A percentile compares a stretch with the other conserved stretches of the same genome.
phyloP scores from a whole-genome alignment of 2,113 vertebrate genomes.

The Lynx canadensis region DNA sequence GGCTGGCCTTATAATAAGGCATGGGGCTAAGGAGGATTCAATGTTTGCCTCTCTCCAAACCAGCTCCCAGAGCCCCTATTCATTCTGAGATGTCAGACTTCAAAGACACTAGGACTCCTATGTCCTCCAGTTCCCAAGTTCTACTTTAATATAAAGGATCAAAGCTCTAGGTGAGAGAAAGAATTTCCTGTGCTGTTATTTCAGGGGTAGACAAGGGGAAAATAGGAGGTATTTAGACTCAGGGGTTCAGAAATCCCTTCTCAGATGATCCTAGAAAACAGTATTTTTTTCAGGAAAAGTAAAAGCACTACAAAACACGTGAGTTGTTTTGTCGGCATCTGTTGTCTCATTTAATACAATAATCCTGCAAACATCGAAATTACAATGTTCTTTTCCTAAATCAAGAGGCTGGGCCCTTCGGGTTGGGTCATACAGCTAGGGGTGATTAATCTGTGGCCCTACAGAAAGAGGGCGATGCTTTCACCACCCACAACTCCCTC shows the following conservation, averaged over 20 bases:
- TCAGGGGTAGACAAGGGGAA: neutral
- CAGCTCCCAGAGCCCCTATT: neutral
- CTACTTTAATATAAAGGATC: neutral
- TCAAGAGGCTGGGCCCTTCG: neutral
- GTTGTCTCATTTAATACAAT: neutral
- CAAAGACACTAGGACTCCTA: neutral
- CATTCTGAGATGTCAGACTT: neutral
- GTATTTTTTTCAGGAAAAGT: conserved; percentile 32
- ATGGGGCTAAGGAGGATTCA: neutral
- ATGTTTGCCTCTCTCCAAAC: neutral
- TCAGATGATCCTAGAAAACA: neutral
- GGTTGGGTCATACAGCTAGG: neutral
- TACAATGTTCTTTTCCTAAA: conserved; percentile 27
- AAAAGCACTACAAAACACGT: neutral
- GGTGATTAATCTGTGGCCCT: neutral
- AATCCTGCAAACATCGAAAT: conserved; percentile 9
- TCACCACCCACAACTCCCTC: neutral
- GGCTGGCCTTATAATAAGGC: neutral
- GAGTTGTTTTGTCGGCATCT: neutral
- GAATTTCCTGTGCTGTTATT: neutral
- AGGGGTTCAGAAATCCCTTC: neutral
- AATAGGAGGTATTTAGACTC: neutral
- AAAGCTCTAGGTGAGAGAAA: neutral
- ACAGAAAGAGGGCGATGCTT: neutral
- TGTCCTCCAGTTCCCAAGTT: neutral